Base-by-base conservation (phyloP, 1,140 invertebrate species). In the Portunus trituberculatus region DNA sequence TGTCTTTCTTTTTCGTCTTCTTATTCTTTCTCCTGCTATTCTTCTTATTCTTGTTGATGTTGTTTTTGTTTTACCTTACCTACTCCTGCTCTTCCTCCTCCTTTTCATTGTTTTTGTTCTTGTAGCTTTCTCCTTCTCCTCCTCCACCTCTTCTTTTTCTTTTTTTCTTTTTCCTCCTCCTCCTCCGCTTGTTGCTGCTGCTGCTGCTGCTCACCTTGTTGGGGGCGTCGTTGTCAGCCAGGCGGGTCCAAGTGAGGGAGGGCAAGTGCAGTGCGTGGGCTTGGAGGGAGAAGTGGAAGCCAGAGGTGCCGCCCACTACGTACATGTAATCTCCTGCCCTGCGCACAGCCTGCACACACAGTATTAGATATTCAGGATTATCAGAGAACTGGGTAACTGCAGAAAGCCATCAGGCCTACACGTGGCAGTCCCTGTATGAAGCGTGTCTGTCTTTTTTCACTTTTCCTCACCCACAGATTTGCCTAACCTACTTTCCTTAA, bases 261-360 rank as follows among this genome's bases (percentile, higher is more conserved):
- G 93, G 93, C 3, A 94, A 39, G 93, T 94, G 93, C 14, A 91
- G 87, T 31, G 89, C 93, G 88, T 94, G 93, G 39, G 93, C 93
- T 59, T 94, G 93, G 10, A 94, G 39, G 67, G 93, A 94, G 88
- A 94, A 94, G 89, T 91, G 88, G 32, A 84, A 94, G 89, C 93
- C 93, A 0, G 93, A 94, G n/a, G 93, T 94, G 4, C 93, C 93
- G 12, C 93, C 93, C 28, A 94, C 88, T 0, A 82, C 48, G 45
- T 94, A 94, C 67, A 94, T 20, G 25, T 84, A 45, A 0, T 94
- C 93, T 8, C 93, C 93, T 7, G 83, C 32, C 4, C 88, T 32
- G 3, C 93, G 93, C n/a, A 59, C 87, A 4, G 93, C 89, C 89
- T 91, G 93, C 12, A 12, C 52, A 39, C 8, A 88, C 39, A 39